phyloP scores from a whole-genome alignment of 2,888 invertebrate genomes.

The Drosophila helvetica region DNA sequence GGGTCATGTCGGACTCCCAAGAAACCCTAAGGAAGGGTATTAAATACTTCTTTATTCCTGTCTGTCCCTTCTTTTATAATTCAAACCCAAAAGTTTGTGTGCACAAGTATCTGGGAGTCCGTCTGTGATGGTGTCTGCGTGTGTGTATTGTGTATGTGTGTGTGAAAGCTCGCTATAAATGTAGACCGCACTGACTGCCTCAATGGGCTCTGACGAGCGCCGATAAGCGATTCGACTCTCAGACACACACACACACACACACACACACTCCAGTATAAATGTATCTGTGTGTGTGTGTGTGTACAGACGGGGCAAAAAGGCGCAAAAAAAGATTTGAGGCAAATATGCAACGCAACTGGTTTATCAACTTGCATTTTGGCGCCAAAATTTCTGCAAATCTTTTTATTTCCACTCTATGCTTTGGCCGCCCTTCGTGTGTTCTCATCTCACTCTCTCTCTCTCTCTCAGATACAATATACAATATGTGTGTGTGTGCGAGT shows the following conservation, averaged over 20 bases:
- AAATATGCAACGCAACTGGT: constrained; percentile 78
- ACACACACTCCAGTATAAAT: constrained; percentile 8
- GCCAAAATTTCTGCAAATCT: constrained; percentile 82
- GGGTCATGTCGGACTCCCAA: background rate
- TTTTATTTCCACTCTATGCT: constrained; percentile 62
- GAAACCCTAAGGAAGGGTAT: constrained; percentile 26
- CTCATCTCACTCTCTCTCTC: constrained; percentile 24
- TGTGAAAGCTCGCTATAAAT: constrained; percentile 61
- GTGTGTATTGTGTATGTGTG: constrained; percentile 31
- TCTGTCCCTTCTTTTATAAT: constrained; percentile 43
- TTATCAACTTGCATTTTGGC: constrained; percentile 81
- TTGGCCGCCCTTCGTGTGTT: constrained; percentile 65
- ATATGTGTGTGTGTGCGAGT: constrained; percentile 19
- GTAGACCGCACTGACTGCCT: constrained; percentile 61
- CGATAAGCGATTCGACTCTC: constrained; percentile 58
- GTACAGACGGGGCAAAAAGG: constrained; percentile 57
- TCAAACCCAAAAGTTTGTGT: constrained; percentile 57
- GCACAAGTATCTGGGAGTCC: constrained; percentile 58
- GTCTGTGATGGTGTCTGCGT: constrained; percentile 35
- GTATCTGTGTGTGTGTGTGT: background rate
- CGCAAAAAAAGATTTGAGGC: constrained; percentile 62
- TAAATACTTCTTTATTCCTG: constrained; percentile 8
- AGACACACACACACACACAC: constrained; percentile 24
- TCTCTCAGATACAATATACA: constrained; percentile 20
- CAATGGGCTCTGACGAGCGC: constrained; percentile 58